phyloP scores from a whole-genome alignment of 2,113 vertebrate species.

The Rhineura floridana region DNA sequence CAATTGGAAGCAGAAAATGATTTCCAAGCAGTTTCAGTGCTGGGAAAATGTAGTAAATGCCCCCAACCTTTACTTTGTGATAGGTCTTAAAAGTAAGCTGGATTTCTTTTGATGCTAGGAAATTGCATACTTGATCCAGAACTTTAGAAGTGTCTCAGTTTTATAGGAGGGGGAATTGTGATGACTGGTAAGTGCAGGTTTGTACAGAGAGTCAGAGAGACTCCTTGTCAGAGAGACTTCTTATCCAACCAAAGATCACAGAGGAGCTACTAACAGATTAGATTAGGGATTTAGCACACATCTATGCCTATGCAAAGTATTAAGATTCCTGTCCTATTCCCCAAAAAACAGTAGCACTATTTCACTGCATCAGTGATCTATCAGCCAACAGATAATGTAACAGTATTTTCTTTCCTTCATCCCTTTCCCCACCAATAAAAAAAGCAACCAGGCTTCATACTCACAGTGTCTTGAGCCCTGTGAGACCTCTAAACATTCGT shows the following conservation, averaged over 20 bases:
- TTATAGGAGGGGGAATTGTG: background rate
- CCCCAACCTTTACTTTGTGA: background rate
- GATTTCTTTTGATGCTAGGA: background rate
- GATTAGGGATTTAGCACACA: background rate
- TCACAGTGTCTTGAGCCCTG: constrained; percentile 92
- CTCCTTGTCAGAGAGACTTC: background rate
- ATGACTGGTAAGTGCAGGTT: too few relatives aligned
- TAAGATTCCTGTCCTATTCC: fast-evolving
- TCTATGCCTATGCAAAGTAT: fast-evolving
- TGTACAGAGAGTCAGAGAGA: background rate
- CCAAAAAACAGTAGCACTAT: background rate
- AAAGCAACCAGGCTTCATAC: constrained; percentile 54
- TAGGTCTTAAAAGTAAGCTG: background rate
- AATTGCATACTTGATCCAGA: background rate
- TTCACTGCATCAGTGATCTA: background rate
- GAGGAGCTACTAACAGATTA: background rate
- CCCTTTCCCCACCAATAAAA: background rate
- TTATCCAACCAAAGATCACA: background rate
- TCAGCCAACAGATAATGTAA: background rate
- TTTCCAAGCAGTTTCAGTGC: background rate
- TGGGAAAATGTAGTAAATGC: background rate
- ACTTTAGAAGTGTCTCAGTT: background rate
- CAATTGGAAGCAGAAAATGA: background rate
- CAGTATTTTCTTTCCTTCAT: background rate
- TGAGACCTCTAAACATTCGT: constrained; percentile 89